Base-by-base conservation (phyloP, 2,113 vertebrate genomes). In the Atlantisia rogersi region DNA sequence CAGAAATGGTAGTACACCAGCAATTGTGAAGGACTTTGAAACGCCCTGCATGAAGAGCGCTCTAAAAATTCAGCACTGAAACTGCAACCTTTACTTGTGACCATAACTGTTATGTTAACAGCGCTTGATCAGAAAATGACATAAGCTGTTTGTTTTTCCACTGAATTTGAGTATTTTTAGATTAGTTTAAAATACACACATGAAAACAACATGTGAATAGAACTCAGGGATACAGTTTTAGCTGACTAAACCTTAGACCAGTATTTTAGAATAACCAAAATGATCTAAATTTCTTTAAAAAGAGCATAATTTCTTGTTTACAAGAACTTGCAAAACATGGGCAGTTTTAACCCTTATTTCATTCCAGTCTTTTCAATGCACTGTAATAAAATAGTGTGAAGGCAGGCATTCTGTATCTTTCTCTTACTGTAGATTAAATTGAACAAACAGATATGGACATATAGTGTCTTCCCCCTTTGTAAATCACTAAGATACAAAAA, bases 131-230 rank as follows among this genome's bases (percentile, higher is more conserved):
- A 95, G 68, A 90, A 93, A 87, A 91, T 94, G 9, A 92, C 73
- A 94, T 39, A 55, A 93, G 20, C 53, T 80, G 69, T 94, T 97
- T 91, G 71, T 78, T 97, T 95, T 89, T 90, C 94, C 80, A 94
- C 78, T 74, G 56, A 76, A 92, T 76, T 63, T 56, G 76, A 81
- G 53, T 95, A 92, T 93, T 96, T 96, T 97, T 95, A 89, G 63
- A 63, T 80, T 40, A 50, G 65, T 89, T 97, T 93, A 92, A 86
- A 91, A 86, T 88, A 92, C 14, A 60, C 7, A 21, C 16, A 11
- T 31, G 64, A 79, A 90, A 93, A 81, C 53, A 92, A 63, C 82
- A 92, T 9, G 19, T 73, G 62, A 86, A 5, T 44, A 88, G 32
- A 70, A 77, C 31, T 62, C 39, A 7, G 44, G 52, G 86, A 80